phyloP scores from a whole-genome alignment of 92 coral and sea anemone genomes.

The Palythoa heliodiscus region DNA sequence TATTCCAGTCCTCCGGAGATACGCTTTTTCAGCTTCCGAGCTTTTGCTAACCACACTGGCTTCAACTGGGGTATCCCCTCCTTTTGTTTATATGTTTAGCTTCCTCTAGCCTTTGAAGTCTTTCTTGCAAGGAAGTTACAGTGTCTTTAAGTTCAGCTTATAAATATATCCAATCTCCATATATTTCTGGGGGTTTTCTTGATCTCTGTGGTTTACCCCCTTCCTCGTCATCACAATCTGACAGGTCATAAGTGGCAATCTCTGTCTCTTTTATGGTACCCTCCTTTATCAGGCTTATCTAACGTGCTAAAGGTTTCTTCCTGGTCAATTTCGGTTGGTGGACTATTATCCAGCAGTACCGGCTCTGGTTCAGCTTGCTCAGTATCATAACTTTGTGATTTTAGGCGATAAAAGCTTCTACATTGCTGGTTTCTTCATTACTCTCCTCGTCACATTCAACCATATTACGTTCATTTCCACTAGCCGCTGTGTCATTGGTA shows the following conservation, averaged over 20 bases:
- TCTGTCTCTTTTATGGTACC: conserved; percentile 4
- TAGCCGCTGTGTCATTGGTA: conserved; percentile 18
- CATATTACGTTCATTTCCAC: conserved; percentile 10
- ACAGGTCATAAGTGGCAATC: conserved; percentile 4
- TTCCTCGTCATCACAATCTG: conserved; percentile 32
- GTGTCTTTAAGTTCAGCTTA: conserved; percentile 26
- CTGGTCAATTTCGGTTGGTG: conserved; percentile 21
- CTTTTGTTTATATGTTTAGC: conserved; percentile 22
- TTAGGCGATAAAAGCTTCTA: not conserved
- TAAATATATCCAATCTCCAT: no score
- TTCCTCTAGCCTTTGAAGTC: conserved; percentile 12
- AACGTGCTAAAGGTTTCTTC: conserved; percentile 19
- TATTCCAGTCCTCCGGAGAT: not conserved
- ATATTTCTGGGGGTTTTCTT: conserved; percentile 9
- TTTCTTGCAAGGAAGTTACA: conserved; percentile 26
- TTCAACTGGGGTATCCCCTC: conserved; percentile 12
- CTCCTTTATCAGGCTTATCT: conserved; percentile 3
- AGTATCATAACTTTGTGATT: not conserved
- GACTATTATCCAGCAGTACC: conserved; percentile 9
- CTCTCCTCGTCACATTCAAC: conserved; percentile 30
- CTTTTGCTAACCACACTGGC: no score
- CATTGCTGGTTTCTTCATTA: not conserved
- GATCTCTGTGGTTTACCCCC: conserved; percentile 33
- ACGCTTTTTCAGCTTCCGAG: not conserved
- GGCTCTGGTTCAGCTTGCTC: conserved; percentile 17